These are phyloP conservation scores for Willowsia nigromaculata DNA, from an alignment of 2,888 invertebrate species.

Conservation along the genomic window DNA sequence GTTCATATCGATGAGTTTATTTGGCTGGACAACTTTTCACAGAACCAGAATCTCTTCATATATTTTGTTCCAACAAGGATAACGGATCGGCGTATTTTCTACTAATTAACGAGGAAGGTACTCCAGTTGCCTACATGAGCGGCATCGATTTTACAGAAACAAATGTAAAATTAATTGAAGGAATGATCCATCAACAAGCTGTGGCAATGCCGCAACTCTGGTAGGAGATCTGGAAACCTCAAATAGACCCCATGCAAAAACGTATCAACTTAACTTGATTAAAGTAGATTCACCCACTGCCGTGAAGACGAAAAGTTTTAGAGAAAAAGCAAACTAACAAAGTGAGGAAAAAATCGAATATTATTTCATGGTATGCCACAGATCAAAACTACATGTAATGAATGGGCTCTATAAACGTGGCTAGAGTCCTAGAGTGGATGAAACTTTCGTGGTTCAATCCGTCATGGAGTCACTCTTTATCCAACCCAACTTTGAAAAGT, in stretches of 20 bases:
- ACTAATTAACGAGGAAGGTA: constrained; percentile 26
- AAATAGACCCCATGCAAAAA: neutral
- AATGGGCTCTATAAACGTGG: no score
- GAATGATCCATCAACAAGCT: constrained; percentile 2
- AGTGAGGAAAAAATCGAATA: no score
- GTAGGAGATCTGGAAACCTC: constrained; percentile 38
- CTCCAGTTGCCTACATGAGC: neutral
- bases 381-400: no score
- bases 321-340: no score
- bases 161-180: constrained; percentile 22
- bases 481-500: no score
- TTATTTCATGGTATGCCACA: no score
- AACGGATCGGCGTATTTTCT: neutral
- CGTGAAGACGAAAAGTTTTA: no score
- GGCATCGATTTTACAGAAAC: constrained; percentile 51
- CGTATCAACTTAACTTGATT: neutral
- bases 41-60: neutral
- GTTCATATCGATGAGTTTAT: constrained; percentile 53
- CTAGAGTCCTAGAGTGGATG: no score
- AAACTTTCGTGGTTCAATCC: no score
- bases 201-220: constrained; percentile 6
- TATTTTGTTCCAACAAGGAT: neutral
- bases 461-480: no score
- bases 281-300: no score
- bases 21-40: neutral